Base-by-base conservation (phyloP, 2,797 vertebrate genomes). In the Sebastes hubbsi region DNA sequence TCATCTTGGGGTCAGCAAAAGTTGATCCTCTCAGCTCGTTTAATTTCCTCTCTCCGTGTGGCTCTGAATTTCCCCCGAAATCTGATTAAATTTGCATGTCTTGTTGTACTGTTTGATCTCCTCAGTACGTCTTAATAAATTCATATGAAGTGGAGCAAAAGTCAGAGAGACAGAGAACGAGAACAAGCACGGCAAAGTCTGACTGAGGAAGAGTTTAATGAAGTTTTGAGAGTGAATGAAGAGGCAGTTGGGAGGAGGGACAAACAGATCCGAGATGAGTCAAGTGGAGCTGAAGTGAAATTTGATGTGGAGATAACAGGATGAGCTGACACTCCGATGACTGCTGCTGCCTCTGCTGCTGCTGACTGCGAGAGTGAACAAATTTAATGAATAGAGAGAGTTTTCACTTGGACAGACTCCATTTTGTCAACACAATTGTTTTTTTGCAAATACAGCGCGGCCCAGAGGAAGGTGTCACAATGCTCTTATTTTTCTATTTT, bases 241-340 rank as follows among this genome's bases (percentile, higher is more conserved):
- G 77, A 75, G 24, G 77, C 75, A 71, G 59, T 25, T 58, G 73
- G 36, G 66, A 68, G 34, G 34, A 56, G 56, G 77, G 77, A 88
- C 75, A 71, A 84, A 88, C 74, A 27, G 61, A 80, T 72, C 61
- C 42, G 83, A 78, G 84, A 36, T 5, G 72, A 84, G 81, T 88
- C 71, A 69, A 91, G 85, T 82, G 87, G 70, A 88, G 87, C 83
- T 72, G 79, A 88, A 82, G 87, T 56, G 78, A 89, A 79, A 80
- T 81, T 54, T 84, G 91, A 93, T 83, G 87, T 79, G 82, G 66
- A 84, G 89, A 89, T 86, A 92, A 90, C 87, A 77, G 88, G 86
- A 84, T 69, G 85, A 72, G 89, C 68, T 71, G 87, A 85, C 69
- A 84, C 72, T 74, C 73, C 60, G 2, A n/a, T 54, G 36, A 16